A percentile compares a stretch with the other conserved stretches of the same genome.
phyloP scores from a whole-genome alignment of 2,113 vertebrate genomes.

The Thamnophis sirtalis region DNA sequence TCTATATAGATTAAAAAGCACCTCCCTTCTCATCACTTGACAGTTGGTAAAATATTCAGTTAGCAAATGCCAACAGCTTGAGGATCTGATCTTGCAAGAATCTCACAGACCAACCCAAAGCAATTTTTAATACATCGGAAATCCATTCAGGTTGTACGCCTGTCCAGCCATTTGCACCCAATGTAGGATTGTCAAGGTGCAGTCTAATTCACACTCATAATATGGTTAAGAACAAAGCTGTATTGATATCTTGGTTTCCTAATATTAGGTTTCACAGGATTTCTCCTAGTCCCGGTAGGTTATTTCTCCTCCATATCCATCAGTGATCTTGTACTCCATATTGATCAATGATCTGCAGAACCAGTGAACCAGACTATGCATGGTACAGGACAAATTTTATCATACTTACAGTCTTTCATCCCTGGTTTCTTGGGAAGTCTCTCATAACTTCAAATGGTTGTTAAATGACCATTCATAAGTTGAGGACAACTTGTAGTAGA shows the following conservation, averaged over 20 bases:
- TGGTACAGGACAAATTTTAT: neutral
- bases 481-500: neutral
- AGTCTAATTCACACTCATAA: neutral
- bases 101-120: constrained; percentile 64
- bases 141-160: constrained; percentile 67
- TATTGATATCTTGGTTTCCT: neutral
- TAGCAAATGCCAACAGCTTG: constrained; percentile 70
- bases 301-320: neutral
- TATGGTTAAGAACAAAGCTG: neutral
- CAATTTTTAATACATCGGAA: constrained; percentile 67
- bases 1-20: constrained; percentile 80
- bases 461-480: neutral
- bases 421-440: neutral
- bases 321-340: neutral
- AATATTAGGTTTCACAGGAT: neutral
- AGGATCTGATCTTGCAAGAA: constrained; percentile 69
- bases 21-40: constrained; percentile 69
- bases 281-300: neutral
- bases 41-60: constrained; percentile 75
- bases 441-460: neutral
- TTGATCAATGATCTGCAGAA: neutral
- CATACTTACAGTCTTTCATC: neutral
- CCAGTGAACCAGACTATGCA: neutral
- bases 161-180: constrained; percentile 70
- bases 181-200: neutral